These are phyloP conservation scores for Dasypus novemcinctus DNA, from an alignment of 2,113 vertebrate species.

Conservation along the genomic window DNA sequence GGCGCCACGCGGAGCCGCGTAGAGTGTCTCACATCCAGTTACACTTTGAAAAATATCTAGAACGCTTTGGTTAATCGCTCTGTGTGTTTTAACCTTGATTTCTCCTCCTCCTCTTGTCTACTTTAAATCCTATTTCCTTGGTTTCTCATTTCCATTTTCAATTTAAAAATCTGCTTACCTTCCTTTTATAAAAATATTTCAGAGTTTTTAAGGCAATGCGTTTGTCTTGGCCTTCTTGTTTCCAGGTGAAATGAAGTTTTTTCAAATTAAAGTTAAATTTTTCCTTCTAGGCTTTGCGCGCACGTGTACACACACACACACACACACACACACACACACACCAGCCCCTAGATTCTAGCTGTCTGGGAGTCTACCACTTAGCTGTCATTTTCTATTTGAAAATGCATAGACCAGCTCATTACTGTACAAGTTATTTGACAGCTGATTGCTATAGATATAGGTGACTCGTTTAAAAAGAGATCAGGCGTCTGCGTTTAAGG, in stretches of 20 bases:
- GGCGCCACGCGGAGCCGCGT: not conserved
- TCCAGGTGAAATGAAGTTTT: not conserved
- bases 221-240: not conserved
- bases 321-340: fast-evolving
- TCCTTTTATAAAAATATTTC: not conserved
- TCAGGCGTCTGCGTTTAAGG: not conserved
- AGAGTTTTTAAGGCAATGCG: not conserved
- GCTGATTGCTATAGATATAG: not conserved
- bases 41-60: not conserved
- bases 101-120: not conserved
- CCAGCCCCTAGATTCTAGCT: not conserved
- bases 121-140: not conserved
- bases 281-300: not conserved
- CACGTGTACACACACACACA: no score
- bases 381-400: not conserved
- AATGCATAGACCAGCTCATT: not conserved
- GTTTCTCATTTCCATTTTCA: not conserved
- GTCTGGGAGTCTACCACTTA: not conserved
- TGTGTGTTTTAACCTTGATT: not conserved
- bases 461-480: not conserved
- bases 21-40: not conserved
- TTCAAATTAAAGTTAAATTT: not conserved
- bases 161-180: not conserved
- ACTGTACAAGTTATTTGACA: not conserved
- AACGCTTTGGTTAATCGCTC: not conserved